phyloP scores from a whole-genome alignment of 2,113 vertebrate species.

The Melanerpes formicivorus region DNA sequence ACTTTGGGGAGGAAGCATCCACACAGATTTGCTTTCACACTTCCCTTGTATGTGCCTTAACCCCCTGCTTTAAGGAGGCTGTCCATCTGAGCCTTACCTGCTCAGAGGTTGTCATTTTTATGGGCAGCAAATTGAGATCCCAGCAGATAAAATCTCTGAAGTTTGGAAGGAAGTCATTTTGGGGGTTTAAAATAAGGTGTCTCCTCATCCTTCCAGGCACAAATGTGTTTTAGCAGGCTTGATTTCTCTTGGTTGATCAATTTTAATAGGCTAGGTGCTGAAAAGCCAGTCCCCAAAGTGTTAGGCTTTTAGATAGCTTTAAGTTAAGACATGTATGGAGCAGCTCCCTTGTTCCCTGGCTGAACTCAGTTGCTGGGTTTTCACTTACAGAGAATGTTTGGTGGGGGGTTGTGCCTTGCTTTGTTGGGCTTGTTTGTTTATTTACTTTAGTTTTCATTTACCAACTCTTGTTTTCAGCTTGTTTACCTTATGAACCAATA shows the following conservation, averaged over 20 bases:
- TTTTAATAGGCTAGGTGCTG: background rate
- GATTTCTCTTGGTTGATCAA: background rate
- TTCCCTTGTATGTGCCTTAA: background rate
- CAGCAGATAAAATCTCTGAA: background rate
- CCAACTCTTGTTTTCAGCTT: accelerated
- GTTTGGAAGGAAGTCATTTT: background rate
- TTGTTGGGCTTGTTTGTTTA: background rate
- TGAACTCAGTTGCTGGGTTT: background rate
- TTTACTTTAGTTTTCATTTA: background rate
- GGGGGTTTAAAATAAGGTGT: background rate
- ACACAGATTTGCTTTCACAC: background rate
- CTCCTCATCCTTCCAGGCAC: background rate
- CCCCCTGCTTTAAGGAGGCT: background rate
- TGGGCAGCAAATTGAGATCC: background rate
- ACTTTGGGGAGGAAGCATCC: background rate
- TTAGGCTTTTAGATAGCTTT: background rate
- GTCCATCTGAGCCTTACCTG: background rate
- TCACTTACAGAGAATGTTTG: background rate
- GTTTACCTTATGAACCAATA: background rate
- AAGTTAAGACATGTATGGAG: background rate
- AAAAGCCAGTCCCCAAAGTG: background rate
- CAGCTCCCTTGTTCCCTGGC: background rate
- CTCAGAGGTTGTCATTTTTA: background rate
- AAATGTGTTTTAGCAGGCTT: background rate
- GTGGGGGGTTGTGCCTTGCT: background rate